Percentiles rank a stretch among this genome's conserved stretches.
Conservation (phyloP, 2,888 invertebrate species). For the Nephrocerus scutellatus region DNA sequence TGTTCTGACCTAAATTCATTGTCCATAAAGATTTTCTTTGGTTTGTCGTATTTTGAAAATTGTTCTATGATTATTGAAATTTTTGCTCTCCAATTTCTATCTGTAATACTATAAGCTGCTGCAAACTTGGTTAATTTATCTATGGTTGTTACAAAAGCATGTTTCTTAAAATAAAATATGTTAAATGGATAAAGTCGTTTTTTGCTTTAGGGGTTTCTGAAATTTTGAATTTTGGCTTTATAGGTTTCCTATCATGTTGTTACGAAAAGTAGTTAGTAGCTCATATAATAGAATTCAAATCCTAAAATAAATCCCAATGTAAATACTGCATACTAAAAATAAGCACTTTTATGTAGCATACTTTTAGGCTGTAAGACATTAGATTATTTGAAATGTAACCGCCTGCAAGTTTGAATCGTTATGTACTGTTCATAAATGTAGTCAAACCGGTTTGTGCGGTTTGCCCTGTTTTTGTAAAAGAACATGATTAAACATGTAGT, state of each 20-base stretch:
- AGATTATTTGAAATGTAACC: too few species aligned
- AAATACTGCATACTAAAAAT: too few species aligned
- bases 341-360: too few species aligned
- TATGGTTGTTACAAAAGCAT: conserved; percentile 14
- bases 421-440: too few species aligned
- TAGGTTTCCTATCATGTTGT: conserved; percentile 19
- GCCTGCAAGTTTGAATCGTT: too few species aligned
- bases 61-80: conserved; percentile 10
- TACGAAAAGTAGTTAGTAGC: too few species aligned
- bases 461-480: too few species aligned
- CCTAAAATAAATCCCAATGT: too few species aligned
- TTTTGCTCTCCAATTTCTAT: conserved; percentile 7
- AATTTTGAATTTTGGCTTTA: conserved; percentile 12
- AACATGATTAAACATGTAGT: too few species aligned
- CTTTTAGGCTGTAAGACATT: too few species aligned
- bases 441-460: too few species aligned
- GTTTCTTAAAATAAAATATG: conserved; percentile 12
- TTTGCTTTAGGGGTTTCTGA: conserved; percentile 15
- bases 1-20: conserved; percentile 16
- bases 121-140: conserved; percentile 16
- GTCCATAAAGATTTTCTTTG: conserved; percentile 14
- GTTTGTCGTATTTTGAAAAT: conserved; percentile 18
- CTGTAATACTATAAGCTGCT: conserved; percentile 7
- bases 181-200: conserved; percentile 12
- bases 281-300: too few species aligned